Evolutionary conservation across 2,888 invertebrate species (phyloP), one percentile per base, ranked within the genome.

Genomic region (Drosophila peninsularis): DNA sequence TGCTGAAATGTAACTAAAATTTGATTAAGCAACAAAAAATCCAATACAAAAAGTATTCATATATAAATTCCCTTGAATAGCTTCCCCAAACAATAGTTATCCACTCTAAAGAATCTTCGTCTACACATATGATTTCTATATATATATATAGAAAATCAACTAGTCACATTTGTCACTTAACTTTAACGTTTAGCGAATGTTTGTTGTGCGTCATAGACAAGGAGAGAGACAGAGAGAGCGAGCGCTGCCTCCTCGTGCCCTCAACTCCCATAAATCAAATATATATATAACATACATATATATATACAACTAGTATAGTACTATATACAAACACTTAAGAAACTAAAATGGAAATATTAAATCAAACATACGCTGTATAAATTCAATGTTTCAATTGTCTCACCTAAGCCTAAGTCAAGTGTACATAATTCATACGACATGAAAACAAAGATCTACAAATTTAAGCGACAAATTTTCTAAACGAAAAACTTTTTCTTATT

Each of bases 361-460:
- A 69, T 61, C 55, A 61, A 62, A 45, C 61, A 78, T 78, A 67
- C 60, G 47, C 82, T 78, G 76, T 78, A 75, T 61, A 80, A 77
- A 71, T 63, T 42, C 24, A 39, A 54, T 62, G 53, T 53, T 54
- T 71, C 53, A 21, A 62, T 67, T 68, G 17, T 70, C 60, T 61
- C 68, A 70, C 45, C 49, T 78, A 73, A 67, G n/a, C 76, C 70
- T 77, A 81, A 78, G 82, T 85, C 77, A 70, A 88, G 32, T 83
- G 88, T 88, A 83, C 71, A 83, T 83, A 72, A 74, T 65, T 76
- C 66, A 78, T 69, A 54, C 27, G 45, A 41, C 45, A 49, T 32
- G 41, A 50, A 45, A 52, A 62, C 27, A 30, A 66, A 42, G 21
- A 53, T 61, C 44, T 62, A 69, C 14, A 63, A 41, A 30, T 19